phyloP scores from a whole-genome alignment of 2,797 vertebrate genomes.

The Typhlichthys subterraneus region DNA sequence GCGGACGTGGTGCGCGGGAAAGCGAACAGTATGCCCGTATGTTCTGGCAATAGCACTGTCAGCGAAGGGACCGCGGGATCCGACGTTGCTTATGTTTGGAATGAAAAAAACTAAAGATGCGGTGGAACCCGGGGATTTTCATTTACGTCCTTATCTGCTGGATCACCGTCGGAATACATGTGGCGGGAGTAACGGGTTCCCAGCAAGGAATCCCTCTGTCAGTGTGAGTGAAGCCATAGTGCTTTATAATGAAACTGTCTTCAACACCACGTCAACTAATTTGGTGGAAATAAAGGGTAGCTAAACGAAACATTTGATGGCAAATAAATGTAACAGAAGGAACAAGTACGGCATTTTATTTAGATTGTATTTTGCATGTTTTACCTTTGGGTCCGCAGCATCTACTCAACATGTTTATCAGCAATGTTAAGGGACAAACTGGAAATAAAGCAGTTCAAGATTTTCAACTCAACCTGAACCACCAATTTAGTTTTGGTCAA shows the following conservation, averaged over 20 bases:
- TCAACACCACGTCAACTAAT: no score
- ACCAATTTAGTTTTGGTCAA: no score
- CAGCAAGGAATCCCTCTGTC: slow-evolving; percentile 95
- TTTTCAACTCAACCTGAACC: no score
- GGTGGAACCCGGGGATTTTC: slow-evolving; percentile 66
- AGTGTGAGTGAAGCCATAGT: slow-evolving; percentile 86
- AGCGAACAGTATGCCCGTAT: slow-evolving; percentile 1
- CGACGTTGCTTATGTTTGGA: slow-evolving; percentile 16
- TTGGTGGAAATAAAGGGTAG: no score
- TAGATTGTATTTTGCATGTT: no score
- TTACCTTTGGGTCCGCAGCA: no score
- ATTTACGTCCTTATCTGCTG: slow-evolving; percentile 80
- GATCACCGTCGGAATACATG: slow-evolving; percentile 78
- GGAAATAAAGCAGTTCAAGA: no score
- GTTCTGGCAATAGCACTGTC: background rate
- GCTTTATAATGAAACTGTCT: background rate
- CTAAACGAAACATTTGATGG: no score
- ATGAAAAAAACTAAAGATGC: slow-evolving; percentile 74
- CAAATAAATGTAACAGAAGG: no score
- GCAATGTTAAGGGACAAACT: no score
- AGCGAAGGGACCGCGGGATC: slow-evolving; percentile 35
- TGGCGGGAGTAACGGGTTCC: slow-evolving; percentile 82
- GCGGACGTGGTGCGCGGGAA: slow-evolving; percentile 4
- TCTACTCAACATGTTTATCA: no score
- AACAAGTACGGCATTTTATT: no score